These are phyloP conservation scores for Eclectus roratus DNA, from an alignment of 2,113 vertebrate species.

Conservation along the genomic window DNA sequence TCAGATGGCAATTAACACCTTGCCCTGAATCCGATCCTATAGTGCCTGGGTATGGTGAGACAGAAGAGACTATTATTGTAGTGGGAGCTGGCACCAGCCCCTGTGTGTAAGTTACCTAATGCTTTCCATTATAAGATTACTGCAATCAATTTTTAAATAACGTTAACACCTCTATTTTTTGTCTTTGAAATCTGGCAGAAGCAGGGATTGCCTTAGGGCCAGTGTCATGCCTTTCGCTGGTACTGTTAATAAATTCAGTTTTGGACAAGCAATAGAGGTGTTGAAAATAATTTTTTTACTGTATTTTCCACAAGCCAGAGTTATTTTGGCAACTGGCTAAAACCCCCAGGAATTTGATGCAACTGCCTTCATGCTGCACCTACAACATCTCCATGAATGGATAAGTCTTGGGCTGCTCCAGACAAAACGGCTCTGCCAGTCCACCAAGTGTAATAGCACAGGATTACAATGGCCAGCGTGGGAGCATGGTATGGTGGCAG, in stretches of 20 bases:
- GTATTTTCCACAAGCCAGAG: background rate
- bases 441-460: background rate
- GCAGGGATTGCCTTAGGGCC: background rate
- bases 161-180: conserved; percentile 27
- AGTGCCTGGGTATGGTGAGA: background rate
- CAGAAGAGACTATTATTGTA: background rate
- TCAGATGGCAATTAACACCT: background rate
- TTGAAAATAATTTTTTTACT: conserved; percentile 28
- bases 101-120: background rate
- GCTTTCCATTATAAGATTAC: conserved; percentile 36
- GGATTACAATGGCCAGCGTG: background rate
- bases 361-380: background rate
- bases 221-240: background rate
- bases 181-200: conserved; percentile 18
- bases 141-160: conserved; percentile 2
- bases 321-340: conserved; percentile 10
- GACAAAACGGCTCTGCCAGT: background rate
- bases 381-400: background rate
- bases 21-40: background rate
- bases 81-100: background rate
- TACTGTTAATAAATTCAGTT: conserved; percentile 13
- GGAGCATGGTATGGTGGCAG: background rate
- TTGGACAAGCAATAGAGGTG: background rate
- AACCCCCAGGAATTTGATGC: background rate
- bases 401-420: background rate